Percentiles rank a stretch among this genome's conserved stretches.
Conservation (phyloP, 1,140 invertebrate genomes). For the Cyrtorhinus lividipennis region DNA sequence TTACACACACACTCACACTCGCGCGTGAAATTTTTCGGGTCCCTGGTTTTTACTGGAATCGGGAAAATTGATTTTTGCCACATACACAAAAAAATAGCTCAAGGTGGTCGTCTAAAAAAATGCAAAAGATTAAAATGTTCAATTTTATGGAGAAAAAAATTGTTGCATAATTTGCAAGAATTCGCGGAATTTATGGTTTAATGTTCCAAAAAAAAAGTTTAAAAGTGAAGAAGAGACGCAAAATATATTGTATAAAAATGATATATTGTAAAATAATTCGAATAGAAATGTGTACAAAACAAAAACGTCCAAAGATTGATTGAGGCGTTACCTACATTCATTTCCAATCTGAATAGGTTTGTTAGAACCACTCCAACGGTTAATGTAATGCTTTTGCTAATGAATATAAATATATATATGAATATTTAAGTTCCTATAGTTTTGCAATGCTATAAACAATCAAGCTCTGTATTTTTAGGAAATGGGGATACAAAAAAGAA, state of each 20-base stretch:
- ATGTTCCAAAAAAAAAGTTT: background rate
- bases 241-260: constrained; percentile 9
- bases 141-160: background rate
- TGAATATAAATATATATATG: background rate
- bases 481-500: constrained; percentile 1
- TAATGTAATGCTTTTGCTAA: constrained; percentile 13
- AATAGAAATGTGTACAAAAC: constrained; percentile 11
- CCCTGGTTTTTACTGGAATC: background rate
- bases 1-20: constrained; percentile 17
- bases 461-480: constrained; percentile 17
- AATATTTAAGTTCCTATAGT: constrained; percentile 23
- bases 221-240: constrained; percentile 5
- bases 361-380: constrained; percentile 9
- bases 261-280: constrained; percentile 7
- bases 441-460: constrained; percentile 21
- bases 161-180: constrained; percentile 16
- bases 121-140: background rate
- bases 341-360: constrained; percentile 7
- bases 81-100: background rate
- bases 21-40: background rate
- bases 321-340: background rate
- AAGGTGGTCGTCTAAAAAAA: constrained; percentile 16
- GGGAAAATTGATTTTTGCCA: background rate
- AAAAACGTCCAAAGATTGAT: constrained; percentile 12
- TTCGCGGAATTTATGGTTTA: constrained; percentile 14